Conservation (phyloP, 2,888 invertebrate species). For the Leucoptera coffeella region DNA sequence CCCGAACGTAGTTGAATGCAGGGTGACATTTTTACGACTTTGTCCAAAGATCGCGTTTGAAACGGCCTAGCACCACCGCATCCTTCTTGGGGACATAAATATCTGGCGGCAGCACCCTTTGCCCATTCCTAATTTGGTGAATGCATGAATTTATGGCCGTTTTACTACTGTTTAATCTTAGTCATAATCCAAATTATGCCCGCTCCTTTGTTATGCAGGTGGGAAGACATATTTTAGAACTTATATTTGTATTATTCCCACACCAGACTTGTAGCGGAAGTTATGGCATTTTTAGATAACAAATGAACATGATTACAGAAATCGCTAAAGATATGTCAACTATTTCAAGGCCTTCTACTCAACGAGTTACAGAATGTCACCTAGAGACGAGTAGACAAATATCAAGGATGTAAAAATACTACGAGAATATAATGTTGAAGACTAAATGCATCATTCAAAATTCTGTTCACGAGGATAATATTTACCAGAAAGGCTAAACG, state of each 20-base stretch:
- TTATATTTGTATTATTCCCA: background rate
- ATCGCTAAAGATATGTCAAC: too few relatives aligned
- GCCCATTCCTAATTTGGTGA: conserved; percentile 31
- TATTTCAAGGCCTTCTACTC: too few relatives aligned
- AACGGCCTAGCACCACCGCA: conserved; percentile 14
- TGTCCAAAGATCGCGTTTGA: conserved; percentile 18
- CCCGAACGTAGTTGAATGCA: conserved; percentile 7
- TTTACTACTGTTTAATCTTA: conserved; percentile 48
- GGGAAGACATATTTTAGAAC: conserved; percentile 1
- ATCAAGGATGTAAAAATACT: too few relatives aligned
- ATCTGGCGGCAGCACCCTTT: conserved; percentile 27
- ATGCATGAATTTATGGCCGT: conserved; percentile 34
- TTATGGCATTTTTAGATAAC: too few relatives aligned
- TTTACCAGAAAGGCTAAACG: too few relatives aligned
- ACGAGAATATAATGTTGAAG: too few relatives aligned
- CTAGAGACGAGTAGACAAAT: too few relatives aligned
- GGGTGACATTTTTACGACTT: conserved; percentile 35
- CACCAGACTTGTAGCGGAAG: background rate
- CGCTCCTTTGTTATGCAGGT: conserved; percentile 1
- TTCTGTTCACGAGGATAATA: too few relatives aligned
- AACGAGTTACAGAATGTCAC: too few relatives aligned
- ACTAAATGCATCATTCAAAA: too few relatives aligned
- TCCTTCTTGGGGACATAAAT: conserved; percentile 21
- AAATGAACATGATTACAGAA: too few relatives aligned
- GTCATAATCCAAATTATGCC: conserved; percentile 10